phyloP scores from a whole-genome alignment of 2,797 vertebrate species.

The Helostoma temminkii region DNA sequence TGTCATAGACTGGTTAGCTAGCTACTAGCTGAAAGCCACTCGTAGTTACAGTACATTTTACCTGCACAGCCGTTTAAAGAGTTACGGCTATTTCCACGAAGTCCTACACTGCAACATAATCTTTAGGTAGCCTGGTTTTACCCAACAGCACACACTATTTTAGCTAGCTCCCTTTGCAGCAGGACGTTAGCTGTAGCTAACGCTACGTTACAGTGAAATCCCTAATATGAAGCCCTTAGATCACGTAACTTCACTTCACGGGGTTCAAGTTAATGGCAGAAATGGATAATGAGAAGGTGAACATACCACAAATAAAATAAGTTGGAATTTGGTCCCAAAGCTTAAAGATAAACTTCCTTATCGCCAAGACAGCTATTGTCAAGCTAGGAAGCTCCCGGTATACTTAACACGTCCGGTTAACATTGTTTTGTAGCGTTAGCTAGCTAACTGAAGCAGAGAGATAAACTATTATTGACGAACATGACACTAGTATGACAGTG shows the following conservation, averaged over 20 bases:
- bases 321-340: slow-evolving; percentile 48
- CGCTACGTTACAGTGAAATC: slow-evolving; percentile 17
- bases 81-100: rapidly evolving
- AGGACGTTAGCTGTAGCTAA: slow-evolving; percentile 52
- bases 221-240: slow-evolving; percentile 4
- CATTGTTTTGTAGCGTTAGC: background rate
- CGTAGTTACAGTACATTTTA: background rate
- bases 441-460: background rate
- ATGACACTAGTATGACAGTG: rapidly evolving
- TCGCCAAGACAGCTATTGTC: slow-evolving; percentile 49
- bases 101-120: rapidly evolving
- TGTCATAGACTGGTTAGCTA: slow-evolving; percentile 40
- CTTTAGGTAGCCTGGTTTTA: background rate
- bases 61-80: rapidly evolving
- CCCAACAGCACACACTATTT: slow-evolving; percentile 27
- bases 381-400: slow-evolving; percentile 59
- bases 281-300: background rate
- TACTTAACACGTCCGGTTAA: slow-evolving; percentile 58
- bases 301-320: slow-evolving; percentile 57
- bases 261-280: background rate
- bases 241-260: background rate
- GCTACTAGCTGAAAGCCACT: slow-evolving; percentile 2
- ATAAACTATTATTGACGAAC: background rate
- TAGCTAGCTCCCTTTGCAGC: slow-evolving; percentile 43
- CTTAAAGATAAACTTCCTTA: slow-evolving; percentile 64